These are phyloP conservation scores for Yponomeuta cagnagella DNA, from an alignment of 2,888 invertebrate genomes.

Conservation along the genomic window DNA sequence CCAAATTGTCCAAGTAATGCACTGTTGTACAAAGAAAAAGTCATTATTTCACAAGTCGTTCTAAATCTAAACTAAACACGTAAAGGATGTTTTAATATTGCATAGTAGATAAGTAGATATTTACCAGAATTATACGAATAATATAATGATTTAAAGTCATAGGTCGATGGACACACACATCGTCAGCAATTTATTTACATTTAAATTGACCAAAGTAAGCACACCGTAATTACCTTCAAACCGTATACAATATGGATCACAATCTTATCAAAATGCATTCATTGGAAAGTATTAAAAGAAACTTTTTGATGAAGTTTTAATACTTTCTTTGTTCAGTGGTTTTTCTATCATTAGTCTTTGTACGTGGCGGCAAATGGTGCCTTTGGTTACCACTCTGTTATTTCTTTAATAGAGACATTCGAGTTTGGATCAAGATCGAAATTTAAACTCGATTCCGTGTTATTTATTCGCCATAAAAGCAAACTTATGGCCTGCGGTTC, in stretches of 20 bases:
- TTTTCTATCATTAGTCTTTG: slow-evolving; percentile 1
- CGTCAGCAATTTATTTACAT: not conserved
- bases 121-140: too few species aligned
- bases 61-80: too few species aligned
- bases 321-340: not conserved
- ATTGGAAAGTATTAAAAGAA: not conserved
- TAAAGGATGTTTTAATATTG: too few species aligned
- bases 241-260: not conserved
- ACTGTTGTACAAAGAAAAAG: too few species aligned
- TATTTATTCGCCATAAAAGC: slow-evolving; percentile 12
- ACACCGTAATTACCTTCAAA: not conserved
- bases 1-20: too few species aligned
- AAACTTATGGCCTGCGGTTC: slow-evolving; percentile 14
- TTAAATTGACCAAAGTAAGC: not conserved
- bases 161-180: too few species aligned
- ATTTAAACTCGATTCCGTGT: slow-evolving; percentile 7
- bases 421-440: slow-evolving; percentile 28
- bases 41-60: too few species aligned
- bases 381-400: slow-evolving; percentile 28
- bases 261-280: not conserved
- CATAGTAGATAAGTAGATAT: too few species aligned
- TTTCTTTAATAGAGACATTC: slow-evolving; percentile 44
- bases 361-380: not conserved
- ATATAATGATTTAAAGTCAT: too few species aligned
- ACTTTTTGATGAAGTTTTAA: slow-evolving; percentile 3